phyloP scores from a whole-genome alignment of 2,797 vertebrate genomes.

The Notolabrus celidotus region DNA sequence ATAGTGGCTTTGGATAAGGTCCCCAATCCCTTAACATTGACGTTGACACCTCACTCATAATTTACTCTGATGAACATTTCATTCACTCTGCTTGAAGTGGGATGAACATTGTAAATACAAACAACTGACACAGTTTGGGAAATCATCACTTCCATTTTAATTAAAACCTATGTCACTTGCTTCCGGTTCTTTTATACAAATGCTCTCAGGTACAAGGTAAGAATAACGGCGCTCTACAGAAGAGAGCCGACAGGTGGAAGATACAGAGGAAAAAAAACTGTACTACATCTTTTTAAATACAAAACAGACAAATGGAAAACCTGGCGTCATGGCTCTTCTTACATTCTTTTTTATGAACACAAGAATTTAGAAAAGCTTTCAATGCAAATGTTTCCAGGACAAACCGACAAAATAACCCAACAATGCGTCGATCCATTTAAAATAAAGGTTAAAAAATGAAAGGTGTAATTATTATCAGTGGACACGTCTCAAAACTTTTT shows the following conservation, averaged over 20 bases:
- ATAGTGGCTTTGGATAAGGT: too few species aligned
- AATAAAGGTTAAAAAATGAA: conserved; percentile 8
- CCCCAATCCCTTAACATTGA: too few species aligned
- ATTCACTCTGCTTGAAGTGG: neutral
- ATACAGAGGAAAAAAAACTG: conserved; percentile 24
- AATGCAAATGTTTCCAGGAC: conserved; percentile 14
- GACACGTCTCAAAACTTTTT: neutral
- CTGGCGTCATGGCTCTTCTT: conserved; percentile 32
- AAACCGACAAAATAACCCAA: neutral
- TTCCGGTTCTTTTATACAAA: conserved; percentile 48
- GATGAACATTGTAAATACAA: conserved; percentile 10
- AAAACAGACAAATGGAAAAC: conserved; percentile 37
- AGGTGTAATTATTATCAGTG: neutral
- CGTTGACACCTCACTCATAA: too few species aligned
- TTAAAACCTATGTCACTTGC: conserved; percentile 49
- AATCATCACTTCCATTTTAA: conserved; percentile 27
- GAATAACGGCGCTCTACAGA: neutral
- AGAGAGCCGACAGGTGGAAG: conserved; percentile 13
- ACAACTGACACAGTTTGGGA: conserved; percentile 10
- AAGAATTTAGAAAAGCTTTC: conserved; percentile 35
- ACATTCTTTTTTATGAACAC: conserved; percentile 42
- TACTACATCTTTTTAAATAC: conserved; percentile 45
- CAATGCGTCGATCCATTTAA: conserved; percentile 18
- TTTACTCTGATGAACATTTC: too few species aligned
- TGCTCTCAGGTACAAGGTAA: conserved; percentile 29